Conservation (phyloP, 2,888 invertebrate genomes). For the Exephanes ischioxanthus region DNA sequence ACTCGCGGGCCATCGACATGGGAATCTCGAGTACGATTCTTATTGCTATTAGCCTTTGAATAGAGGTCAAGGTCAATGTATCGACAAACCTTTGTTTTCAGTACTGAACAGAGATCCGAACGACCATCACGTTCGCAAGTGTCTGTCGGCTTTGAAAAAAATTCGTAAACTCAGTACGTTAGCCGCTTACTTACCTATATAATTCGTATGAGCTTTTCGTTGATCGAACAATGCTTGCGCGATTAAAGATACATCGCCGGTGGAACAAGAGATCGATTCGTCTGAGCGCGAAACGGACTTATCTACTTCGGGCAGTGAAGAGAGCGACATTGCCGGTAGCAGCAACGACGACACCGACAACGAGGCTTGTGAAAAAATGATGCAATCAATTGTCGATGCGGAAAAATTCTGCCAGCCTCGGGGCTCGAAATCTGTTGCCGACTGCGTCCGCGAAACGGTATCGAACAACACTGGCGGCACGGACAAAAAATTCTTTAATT, state of each 20-base stretch:
- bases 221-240: not conserved
- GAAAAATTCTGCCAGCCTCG: not conserved
- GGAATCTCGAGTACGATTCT: conserved; percentile 57
- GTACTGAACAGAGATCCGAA: conserved; percentile 53
- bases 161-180: conserved; percentile 38
- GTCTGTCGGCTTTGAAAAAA: conserved; percentile 52
- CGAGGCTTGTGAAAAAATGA: not conserved
- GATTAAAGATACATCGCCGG: conserved; percentile 26
- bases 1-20: conserved; percentile 54
- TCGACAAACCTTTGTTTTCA: conserved; percentile 26
- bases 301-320: conserved; percentile 36
- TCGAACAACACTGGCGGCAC: not conserved
- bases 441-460: conserved; percentile 18
- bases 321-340: conserved; percentile 37
- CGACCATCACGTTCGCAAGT: conserved; percentile 57
- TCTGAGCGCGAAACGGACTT: conserved; percentile 5
- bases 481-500: conserved; percentile 21
- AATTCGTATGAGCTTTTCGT: not conserved
- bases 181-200: not conserved
- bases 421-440: conserved; percentile 23
- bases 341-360: conserved; percentile 25
- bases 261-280: not conserved
- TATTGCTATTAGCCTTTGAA: not conserved
- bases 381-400: conserved; percentile 11
- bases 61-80: not conserved